phyloP scores from a whole-genome alignment of 1,140 invertebrate genomes.

The Aphis gossypii region DNA sequence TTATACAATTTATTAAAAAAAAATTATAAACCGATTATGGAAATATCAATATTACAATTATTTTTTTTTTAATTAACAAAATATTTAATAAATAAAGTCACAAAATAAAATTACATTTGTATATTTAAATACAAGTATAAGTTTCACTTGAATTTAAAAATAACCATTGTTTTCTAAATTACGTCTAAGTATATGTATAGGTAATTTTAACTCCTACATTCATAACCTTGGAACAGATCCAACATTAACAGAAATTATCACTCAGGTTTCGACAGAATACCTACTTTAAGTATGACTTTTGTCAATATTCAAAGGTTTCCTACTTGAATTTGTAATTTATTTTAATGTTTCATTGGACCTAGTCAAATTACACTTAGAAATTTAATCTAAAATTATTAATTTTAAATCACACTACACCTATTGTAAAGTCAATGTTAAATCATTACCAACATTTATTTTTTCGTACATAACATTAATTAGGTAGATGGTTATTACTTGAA shows the following conservation, averaged over 20 bases:
- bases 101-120: neutral
- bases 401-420: neutral
- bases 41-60: neutral
- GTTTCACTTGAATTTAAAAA: slow-evolving; percentile 32
- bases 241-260: slow-evolving; percentile 42
- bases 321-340: neutral
- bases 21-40: neutral
- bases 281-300: neutral
- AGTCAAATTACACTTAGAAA: neutral
- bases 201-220: neutral
- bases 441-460: neutral
- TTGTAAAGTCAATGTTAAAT: neutral
- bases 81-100: neutral
- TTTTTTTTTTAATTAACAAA: neutral
- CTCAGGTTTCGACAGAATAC: slow-evolving; percentile 45
- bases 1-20: neutral
- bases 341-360: neutral
- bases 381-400: neutral
- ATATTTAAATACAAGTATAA: neutral
- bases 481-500: neutral
- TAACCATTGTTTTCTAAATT: slow-evolving; percentile 29
- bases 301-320: neutral
- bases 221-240: slow-evolving; percentile 51
- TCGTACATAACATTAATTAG: neutral
- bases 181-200: neutral